A percentile compares a stretch with the other conserved stretches of the same genome.
phyloP scores from a whole-genome alignment of 2,888 invertebrate genomes.

The Phoronis australis region DNA sequence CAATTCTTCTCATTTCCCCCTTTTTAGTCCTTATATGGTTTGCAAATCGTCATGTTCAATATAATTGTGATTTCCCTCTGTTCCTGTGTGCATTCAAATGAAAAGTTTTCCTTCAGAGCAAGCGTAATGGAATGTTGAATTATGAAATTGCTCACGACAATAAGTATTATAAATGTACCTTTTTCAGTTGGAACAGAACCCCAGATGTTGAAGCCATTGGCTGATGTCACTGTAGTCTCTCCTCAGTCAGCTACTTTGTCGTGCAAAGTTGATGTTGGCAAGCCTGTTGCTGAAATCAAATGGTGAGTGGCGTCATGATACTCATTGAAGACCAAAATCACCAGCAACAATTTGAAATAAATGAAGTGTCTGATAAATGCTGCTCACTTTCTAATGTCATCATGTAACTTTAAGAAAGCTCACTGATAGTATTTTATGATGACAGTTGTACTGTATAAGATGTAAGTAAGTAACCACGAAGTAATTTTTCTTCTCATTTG shows the following conservation, averaged over 20 bases:
- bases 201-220: constrained; percentile 32
- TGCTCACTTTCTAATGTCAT: background rate
- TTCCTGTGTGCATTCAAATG: too few relatives aligned
- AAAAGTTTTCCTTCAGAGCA: too few relatives aligned
- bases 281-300: constrained; percentile 42
- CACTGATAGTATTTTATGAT: background rate
- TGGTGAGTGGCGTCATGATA: constrained; percentile 34
- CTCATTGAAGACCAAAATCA: background rate
- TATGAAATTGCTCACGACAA: too few relatives aligned
- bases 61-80: too few relatives aligned
- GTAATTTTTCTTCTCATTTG: background rate
- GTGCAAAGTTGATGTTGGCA: constrained; percentile 42
- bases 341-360: background rate
- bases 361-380: background rate
- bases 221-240: constrained; percentile 31
- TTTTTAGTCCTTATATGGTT: too few relatives aligned
- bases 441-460: background rate
- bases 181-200: constrained; percentile 41
- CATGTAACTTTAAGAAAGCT: background rate
- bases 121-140: too few relatives aligned
- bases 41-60: too few relatives aligned
- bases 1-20: too few relatives aligned
- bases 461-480: background rate
- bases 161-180: too few relatives aligned
- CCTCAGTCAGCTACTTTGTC: constrained; percentile 38